These are phyloP conservation scores for Pygmarrhopalites habei DNA, from an alignment of 1,140 invertebrate species.

Conservation along the genomic window DNA sequence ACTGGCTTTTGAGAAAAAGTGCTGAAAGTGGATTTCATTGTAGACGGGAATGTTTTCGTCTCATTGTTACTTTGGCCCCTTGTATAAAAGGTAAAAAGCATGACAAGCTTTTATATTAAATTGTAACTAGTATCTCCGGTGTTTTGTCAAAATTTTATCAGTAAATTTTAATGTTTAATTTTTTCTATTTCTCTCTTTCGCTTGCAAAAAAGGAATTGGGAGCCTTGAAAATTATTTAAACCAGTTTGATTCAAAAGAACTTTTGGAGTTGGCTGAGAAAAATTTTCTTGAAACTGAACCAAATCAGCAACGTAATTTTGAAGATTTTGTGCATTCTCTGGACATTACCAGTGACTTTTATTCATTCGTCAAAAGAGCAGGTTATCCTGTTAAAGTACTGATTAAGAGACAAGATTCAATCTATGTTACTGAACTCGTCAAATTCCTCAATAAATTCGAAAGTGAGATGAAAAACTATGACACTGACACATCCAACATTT, in stretches of 20 bases:
- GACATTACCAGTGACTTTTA: slow-evolving; percentile 13
- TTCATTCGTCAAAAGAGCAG: background rate
- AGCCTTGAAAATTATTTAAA: slow-evolving; percentile 2
- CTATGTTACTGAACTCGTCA: background rate
- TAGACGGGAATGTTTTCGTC: slow-evolving; percentile 27
- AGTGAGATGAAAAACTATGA: background rate
- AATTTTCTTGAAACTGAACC: background rate
- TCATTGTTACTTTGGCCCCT: slow-evolving; percentile 14
- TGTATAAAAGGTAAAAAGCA: slow-evolving; percentile 13
- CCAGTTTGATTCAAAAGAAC: background rate
- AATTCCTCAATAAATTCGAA: background rate
- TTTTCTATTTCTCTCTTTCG: background rate
- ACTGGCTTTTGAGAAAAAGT: slow-evolving; percentile 51
- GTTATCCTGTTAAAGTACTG: slow-evolving; percentile 15
- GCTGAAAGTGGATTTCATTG: slow-evolving; percentile 5
- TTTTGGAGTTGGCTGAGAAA: background rate
- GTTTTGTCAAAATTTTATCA: background rate
- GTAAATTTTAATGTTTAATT: background rate
- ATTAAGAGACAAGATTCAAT: background rate
- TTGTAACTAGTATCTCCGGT: background rate
- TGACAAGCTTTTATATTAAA: background rate
- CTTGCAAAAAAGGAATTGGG: slow-evolving; percentile 5
- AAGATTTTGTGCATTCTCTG: background rate
- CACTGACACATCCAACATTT: background rate
- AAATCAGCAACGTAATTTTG: background rate